Evolutionary conservation across 2,888 invertebrate species (phyloP).

Genomic region (Acleris laterana): DNA sequence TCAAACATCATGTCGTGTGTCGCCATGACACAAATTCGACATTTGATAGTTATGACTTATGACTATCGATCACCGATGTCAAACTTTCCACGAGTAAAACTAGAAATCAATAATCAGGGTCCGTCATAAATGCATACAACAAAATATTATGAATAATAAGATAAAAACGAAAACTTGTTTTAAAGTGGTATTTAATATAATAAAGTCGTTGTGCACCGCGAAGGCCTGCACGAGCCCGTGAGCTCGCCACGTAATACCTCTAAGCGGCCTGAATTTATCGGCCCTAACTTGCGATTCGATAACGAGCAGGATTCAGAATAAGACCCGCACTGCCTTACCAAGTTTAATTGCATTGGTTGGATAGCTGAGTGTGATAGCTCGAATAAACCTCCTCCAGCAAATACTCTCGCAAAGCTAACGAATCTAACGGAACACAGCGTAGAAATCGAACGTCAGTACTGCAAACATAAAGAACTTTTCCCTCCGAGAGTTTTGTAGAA

Average conservation of each 20-base stretch:
- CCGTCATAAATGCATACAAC: neutral
- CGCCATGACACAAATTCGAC: too few relatives aligned
- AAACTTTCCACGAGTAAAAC: too few relatives aligned
- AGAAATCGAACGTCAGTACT: too few relatives aligned
- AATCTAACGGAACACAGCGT: too few relatives aligned
- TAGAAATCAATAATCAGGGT: too few relatives aligned
- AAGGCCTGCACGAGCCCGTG: conserved; percentile 21
- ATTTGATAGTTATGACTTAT: too few relatives aligned
- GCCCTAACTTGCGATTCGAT: conserved; percentile 37
- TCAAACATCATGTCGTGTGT: too few relatives aligned
- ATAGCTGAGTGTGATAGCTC: conserved; percentile 23
- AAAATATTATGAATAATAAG: neutral
- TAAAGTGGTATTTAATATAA: conserved; percentile 14
- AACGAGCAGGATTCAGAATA: conserved; percentile 36
- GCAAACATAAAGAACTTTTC: too few relatives aligned
- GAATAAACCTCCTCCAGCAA: conserved; percentile 13
- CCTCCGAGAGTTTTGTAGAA: too few relatives aligned
- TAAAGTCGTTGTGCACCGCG: conserved; percentile 15
- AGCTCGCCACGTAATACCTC: conserved; percentile 28
- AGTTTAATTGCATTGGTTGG: conserved; percentile 34
- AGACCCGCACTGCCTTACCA: conserved; percentile 34
- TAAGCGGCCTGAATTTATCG: conserved; percentile 37
- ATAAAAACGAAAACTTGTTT: neutral
- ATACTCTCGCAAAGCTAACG: neutral
- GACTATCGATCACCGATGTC: too few relatives aligned